Evolutionary conservation across 2,888 invertebrate genomes (phyloP), one percentile per base, ranked within the genome.

Genomic region (Drosophila austrosaltans): DNA sequence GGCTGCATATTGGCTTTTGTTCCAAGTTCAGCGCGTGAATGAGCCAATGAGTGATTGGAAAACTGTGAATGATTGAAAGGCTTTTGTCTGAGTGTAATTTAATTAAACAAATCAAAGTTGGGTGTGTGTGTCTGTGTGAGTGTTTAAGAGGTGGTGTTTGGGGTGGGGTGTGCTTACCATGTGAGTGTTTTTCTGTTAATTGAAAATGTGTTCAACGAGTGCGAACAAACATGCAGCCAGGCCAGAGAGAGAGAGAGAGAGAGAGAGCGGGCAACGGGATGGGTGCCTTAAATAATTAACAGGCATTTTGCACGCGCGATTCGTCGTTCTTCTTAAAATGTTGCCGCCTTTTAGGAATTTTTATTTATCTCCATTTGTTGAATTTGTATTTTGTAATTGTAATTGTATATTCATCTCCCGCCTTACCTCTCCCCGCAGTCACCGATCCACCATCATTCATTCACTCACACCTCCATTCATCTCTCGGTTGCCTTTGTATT

Each of bases 21-120:
- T 79, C 75, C 72, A 62, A 69, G 78, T 81, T 62, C 66, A 63
- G 71, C 73, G 84, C 81, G 71, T 81, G 79, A 82, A 82, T 81
- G 78, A 80, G 85, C 82, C 83, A 83, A 83, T 85, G 83, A 85
- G 79, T 85, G 82, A 83, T 83, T 83, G 83, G 73, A 80, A 76
- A 81, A 75, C 85, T 82, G 85, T 79, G 82, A 83, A 81, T 85
- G 83, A 83, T 81, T 85, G 83, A 83, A 57, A 83, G 77, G 82
- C 81, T 69, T 82, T 79, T 81, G 82, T 81, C 72, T 74, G 81
- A 81, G 75, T 82, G 79, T 83, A 83, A 83, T 83, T 83, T 83
- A 83, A 83, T 83, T 83, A 83, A 83, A 85, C 83, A 85, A 83
- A 83, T 85, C 83, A 85, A 79, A 70, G 79, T 80, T 74, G 53